A percentile compares a stretch with the other conserved stretches of the same genome.
phyloP scores from a whole-genome alignment of 53 echinoderm and acorn worm species.

The Luidia sarsii region DNA sequence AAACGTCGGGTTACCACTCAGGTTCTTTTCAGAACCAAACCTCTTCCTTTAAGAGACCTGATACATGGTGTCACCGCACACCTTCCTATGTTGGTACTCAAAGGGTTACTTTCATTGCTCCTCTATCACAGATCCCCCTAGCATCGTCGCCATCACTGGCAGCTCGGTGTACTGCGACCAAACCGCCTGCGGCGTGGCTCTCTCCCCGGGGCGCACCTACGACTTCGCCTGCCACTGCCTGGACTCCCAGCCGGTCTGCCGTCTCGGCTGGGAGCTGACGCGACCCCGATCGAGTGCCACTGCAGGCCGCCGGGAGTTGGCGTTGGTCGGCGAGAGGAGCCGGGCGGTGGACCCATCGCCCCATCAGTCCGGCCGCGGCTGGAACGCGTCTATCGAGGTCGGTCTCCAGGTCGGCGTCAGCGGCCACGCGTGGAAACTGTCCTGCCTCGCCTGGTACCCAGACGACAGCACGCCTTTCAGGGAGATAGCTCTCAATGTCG shows the following conservation, averaged over 20 bases:
- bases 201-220: not conserved
- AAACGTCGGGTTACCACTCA: too few relatives aligned
- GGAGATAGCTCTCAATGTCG: too few relatives aligned
- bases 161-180: not conserved
- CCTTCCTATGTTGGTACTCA: too few relatives aligned
- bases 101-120: too few relatives aligned
- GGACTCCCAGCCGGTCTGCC: conserved; percentile 2
- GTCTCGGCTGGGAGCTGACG: not conserved
- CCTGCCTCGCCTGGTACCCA: conserved; percentile 13
- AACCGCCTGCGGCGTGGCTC: not conserved
- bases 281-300: not conserved
- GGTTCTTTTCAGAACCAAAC: too few relatives aligned
- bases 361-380: not conserved
- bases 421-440: not conserved
- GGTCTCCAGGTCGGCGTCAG: not conserved
- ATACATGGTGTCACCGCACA: too few relatives aligned
- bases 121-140: not conserved
- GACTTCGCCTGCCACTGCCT: conserved; percentile 8
- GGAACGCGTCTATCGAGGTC: not conserved
- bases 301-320: not conserved
- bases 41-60: too few relatives aligned
- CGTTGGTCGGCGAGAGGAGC: not conserved
- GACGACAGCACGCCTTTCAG: not conserved
- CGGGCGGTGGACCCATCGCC: not conserved
- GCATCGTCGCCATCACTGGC: not conserved